phyloP scores from a whole-genome alignment of 2,888 invertebrate species.

The Calephelis perditalis region DNA sequence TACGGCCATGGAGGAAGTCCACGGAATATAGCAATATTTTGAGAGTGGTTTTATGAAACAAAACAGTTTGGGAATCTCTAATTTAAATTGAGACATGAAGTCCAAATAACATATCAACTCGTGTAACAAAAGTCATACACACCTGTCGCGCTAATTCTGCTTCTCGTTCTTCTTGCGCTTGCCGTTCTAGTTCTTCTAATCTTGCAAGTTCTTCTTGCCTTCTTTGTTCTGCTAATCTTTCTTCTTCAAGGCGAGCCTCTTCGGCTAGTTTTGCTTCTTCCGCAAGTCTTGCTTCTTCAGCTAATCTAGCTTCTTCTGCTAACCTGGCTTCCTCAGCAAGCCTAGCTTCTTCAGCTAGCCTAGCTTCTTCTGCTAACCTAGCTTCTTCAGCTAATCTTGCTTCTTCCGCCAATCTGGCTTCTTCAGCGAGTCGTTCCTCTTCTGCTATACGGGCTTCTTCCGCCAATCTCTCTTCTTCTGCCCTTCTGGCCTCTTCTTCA shows the following conservation, averaged over 20 bases:
- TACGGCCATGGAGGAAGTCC: too few species aligned
- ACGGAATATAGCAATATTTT: too few species aligned
- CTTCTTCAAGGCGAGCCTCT: constrained; percentile 39
- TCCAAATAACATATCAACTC: too few species aligned
- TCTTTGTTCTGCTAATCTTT: constrained; percentile 51
- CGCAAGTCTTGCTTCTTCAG: constrained; percentile 64
- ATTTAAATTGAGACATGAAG: neutral
- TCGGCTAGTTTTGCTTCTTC: constrained; percentile 68
- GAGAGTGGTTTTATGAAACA: too few species aligned
- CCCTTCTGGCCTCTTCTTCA: constrained; percentile 59
- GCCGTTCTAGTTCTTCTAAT: constrained; percentile 76
- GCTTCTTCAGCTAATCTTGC: constrained; percentile 59
- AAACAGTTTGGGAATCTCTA: too few species aligned
- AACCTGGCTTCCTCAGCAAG: constrained; percentile 54
- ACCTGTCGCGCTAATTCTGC: constrained; percentile 83
- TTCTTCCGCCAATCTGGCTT: constrained; percentile 64
- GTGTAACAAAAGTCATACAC: constrained; percentile 10
- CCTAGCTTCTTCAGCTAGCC: constrained; percentile 54
- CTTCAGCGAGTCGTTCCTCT: constrained; percentile 68
- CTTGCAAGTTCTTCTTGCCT: constrained; percentile 51
- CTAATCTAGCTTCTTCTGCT: constrained; percentile 67
- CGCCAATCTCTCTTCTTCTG: constrained; percentile 59
- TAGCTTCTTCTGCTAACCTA: constrained; percentile 60
- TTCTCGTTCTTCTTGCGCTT: constrained; percentile 81
- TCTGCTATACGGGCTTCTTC: constrained; percentile 63